phyloP scores from a whole-genome alignment of 1,140 invertebrate genomes.

The Arion vulgaris region DNA sequence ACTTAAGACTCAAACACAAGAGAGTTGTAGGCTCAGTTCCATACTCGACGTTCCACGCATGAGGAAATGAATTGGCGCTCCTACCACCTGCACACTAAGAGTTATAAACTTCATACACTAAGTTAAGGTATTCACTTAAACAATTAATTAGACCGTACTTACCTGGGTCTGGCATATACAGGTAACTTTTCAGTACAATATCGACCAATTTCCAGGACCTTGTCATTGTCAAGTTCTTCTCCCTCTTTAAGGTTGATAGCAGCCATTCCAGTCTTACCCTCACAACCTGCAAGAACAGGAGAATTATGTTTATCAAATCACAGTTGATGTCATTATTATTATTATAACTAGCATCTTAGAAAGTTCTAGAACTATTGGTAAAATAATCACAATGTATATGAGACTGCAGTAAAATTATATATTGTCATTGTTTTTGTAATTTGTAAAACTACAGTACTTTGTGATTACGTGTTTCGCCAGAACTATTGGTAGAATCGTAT shows the following conservation, averaged over 20 bases:
- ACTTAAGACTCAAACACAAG: no score
- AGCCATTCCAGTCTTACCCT: conserved; percentile 60
- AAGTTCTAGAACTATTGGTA: not conserved
- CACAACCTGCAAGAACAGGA: conserved; percentile 49
- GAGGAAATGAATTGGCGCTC: no score
- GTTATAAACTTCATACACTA: no score
- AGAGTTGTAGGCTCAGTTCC: no score
- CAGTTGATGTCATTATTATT: not conserved
- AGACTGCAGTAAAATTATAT: no score
- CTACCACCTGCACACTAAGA: no score
- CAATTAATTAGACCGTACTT: not conserved
- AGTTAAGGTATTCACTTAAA: no score
- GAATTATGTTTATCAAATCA: not conserved
- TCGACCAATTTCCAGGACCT: conserved; percentile 54
- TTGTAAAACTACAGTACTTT: no score
- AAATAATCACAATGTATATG: no score
- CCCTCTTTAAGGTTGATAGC: conserved; percentile 46
- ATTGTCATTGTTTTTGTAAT: no score
- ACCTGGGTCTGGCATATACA: conserved; percentile 84
- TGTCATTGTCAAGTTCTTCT: conserved; percentile 32
- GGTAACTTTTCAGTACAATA: conserved; percentile 77
- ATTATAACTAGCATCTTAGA: not conserved
- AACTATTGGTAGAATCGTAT: not conserved
- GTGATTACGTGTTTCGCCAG: no score
- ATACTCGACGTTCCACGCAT: no score